These are phyloP conservation scores for Cenopis cana DNA, from an alignment of 2,888 invertebrate species.

Conservation along the genomic window DNA sequence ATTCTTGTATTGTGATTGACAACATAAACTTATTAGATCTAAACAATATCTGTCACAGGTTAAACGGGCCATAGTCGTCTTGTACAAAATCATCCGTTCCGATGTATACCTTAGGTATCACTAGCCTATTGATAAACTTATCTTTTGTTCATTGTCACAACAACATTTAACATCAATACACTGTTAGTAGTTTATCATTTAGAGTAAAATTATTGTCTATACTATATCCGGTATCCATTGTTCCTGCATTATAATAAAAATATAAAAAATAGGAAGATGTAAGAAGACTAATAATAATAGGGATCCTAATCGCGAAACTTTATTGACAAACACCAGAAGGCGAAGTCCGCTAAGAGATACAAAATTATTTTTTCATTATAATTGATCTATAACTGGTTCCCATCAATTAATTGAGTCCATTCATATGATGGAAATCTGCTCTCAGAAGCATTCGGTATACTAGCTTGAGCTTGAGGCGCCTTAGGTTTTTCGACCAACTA, in stretches of 20 bases:
- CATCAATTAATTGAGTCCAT: slow-evolving; percentile 26
- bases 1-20: slow-evolving; percentile 78
- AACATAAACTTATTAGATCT: slow-evolving; percentile 63
- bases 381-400: slow-evolving; percentile 28
- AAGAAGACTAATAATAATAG: not conserved
- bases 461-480: slow-evolving; percentile 17
- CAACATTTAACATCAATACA: slow-evolving; percentile 63
- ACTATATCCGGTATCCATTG: slow-evolving; percentile 53
- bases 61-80: slow-evolving; percentile 76
- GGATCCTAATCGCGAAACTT: not conserved
- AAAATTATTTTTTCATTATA: not conserved
- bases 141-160: slow-evolving; percentile 55
- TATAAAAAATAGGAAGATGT: not conserved
- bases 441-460: not conserved
- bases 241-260: slow-evolving; percentile 46
- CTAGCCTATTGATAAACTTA: slow-evolving; percentile 45
- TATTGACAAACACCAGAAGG: not conserved
- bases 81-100: slow-evolving; percentile 64
- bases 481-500: slow-evolving; percentile 4
- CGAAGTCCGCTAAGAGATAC: not conserved
- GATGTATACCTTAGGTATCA: slow-evolving; percentile 44
- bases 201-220: slow-evolving; percentile 69
- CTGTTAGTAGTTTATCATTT: slow-evolving; percentile 51
- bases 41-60: slow-evolving; percentile 56
- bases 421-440: slow-evolving; percentile 1